These are phyloP conservation scores for Eugnorisma glareosa DNA, from an alignment of 2,888 invertebrate species.

Conservation along the genomic window DNA sequence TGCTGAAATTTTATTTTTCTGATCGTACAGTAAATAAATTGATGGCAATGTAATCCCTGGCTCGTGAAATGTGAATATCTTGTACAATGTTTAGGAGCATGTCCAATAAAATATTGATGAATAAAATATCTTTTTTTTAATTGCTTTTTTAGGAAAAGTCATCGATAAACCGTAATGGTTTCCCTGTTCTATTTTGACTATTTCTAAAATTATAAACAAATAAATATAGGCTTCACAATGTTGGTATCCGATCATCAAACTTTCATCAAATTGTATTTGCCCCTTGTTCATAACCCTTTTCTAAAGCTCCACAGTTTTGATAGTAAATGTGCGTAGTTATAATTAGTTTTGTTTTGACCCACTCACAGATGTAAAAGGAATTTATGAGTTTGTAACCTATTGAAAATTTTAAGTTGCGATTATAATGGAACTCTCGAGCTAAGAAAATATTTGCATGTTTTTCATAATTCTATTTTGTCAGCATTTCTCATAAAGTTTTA, in stretches of 20 bases:
- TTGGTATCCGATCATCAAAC: conserved; percentile 23
- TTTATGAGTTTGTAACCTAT: conserved; percentile 9
- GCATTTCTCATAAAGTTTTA: not conserved
- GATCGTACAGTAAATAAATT: not conserved
- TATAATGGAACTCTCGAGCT: not conserved
- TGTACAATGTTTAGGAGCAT: not conserved
- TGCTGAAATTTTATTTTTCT: conserved; percentile 1
- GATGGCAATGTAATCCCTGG: not conserved
- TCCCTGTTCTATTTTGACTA: not conserved
- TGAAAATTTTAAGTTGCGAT: not conserved
- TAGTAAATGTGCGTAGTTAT: conserved; percentile 48
- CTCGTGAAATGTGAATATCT: not conserved
- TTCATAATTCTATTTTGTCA: not conserved
- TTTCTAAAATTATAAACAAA: not conserved
- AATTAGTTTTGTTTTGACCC: conserved; percentile 61
- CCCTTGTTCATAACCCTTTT: conserved; percentile 45
- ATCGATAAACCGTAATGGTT: no score
- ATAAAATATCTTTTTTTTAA: not conserved
- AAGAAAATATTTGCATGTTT: not conserved
- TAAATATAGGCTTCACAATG: conserved; percentile 2
- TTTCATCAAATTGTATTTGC: conserved; percentile 52
- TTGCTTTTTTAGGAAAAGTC: no score
- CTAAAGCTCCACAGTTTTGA: conserved; percentile 40
- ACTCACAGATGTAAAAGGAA: conserved; percentile 21
- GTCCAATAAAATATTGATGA: not conserved